Evolutionary conservation across 2,113 vertebrate genomes (phyloP), one percentile per base, ranked within the genome.

Genomic region (Tragulus kanchil): DNA sequence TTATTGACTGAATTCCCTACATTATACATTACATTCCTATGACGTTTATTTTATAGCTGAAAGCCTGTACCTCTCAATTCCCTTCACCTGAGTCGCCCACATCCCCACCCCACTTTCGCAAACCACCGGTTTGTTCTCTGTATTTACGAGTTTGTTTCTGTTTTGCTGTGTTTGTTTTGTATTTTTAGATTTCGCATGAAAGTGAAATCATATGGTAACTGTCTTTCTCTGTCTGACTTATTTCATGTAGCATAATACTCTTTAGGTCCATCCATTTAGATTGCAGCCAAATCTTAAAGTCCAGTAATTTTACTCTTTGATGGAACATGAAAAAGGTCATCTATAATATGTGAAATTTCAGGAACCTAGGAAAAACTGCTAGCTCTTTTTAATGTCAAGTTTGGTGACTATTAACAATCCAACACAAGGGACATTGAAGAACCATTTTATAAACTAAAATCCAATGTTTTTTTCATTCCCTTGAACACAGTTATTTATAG

Each of bases 381-480:
- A 85, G 71, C 77, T 71, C 42, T 16, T 69, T 89, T 97, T 83
- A 85, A 48, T 31, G 82, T 50, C n/a, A 9, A 71, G 64, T 96
- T 93, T 50, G 59, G 64, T 88, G 31, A 81, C 19, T 96, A 42
- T 71, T 82, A 71, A 73, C 23, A 56, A 88, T 58, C 52, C 93
- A 54, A 93, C 26, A 90, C 50, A 65, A 26, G 48, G 8, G 26
- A 59, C 56, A 13, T 65, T 85, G 50, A 56, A 88, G 21, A 96
- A 85, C 48, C 65, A 92, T 58, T 84, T 86, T 62, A 48, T 89
- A 93, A 88, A 90, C 62, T 62, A 78, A 87, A 90, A 87, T 78
- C 42, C 36, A 94, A 58, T 50, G 26, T 42, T 36, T 36, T 64
- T 83, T 65, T n/a, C 6, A 31, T 91, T 86, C 36, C 45, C 25